phyloP scores from a whole-genome alignment of 2,888 invertebrate species.

The Anagyrus pseudococci region DNA sequence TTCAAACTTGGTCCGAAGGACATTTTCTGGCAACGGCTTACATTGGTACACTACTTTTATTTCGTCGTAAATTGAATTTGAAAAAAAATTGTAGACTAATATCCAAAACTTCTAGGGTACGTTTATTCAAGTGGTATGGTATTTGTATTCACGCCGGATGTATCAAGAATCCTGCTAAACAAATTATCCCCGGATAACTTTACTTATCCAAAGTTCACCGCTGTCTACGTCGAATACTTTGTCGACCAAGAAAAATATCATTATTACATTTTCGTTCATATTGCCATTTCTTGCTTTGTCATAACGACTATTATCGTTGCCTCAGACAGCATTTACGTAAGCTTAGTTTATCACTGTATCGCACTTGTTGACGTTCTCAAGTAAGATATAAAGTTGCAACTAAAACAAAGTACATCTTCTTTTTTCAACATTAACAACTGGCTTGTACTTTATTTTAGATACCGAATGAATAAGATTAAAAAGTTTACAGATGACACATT shows the following conservation, averaged over 20 bases:
- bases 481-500: not conserved
- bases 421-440: no score
- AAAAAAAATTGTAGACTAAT: no score
- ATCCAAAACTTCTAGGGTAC: no score
- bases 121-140: no score
- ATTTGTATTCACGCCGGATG: no score
- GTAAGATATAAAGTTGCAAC: no score
- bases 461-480: not conserved
- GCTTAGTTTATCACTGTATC: constrained; percentile 3
- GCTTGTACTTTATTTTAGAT: constrained; percentile 4
- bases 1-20: not conserved
- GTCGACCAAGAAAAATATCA: constrained; percentile 22
- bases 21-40: not conserved
- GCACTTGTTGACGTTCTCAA: constrained; percentile 15
- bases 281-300: not conserved
- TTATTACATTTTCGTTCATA: constrained; percentile 2
- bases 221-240: constrained; percentile 14
- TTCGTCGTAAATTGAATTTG: no score
- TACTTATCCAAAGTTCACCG: not conserved
- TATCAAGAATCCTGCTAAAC: not conserved
- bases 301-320: not conserved
- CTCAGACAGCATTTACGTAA: not conserved
- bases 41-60: no score
- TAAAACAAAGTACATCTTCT: not conserved
- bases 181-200: not conserved